phyloP scores from a whole-genome alignment of 2,113 vertebrate genomes.

The Syngnathus scovelli region DNA sequence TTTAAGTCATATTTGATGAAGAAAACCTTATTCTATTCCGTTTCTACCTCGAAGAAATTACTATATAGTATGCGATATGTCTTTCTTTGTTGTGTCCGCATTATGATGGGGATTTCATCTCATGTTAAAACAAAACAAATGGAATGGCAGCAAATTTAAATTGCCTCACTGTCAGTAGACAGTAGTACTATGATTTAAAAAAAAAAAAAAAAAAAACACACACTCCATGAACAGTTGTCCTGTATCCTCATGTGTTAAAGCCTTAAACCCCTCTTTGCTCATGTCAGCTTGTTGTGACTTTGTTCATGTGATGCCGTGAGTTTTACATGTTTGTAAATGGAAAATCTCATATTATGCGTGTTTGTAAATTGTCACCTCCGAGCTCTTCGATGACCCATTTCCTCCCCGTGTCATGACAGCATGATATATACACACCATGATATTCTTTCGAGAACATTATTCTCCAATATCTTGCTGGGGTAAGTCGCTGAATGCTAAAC shows the following conservation, averaged over 20 bases:
- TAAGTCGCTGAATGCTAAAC: conserved; percentile 22
- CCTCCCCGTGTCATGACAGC: conserved; percentile 3
- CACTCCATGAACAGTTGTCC: conserved; percentile 35
- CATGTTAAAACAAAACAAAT: conserved; percentile 10
- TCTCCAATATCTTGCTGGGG: conserved; percentile 12
- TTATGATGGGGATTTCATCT: conserved; percentile 12
- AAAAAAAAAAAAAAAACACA: neutral
- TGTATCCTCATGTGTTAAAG: conserved; percentile 30
- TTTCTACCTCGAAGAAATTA: conserved; percentile 56
- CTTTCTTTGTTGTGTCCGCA: neutral
- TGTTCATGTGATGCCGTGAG: conserved; percentile 34
- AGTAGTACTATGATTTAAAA: conserved; percentile 6
- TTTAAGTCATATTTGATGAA: neutral
- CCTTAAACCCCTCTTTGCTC: conserved; percentile 39
- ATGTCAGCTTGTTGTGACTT: conserved; percentile 20
- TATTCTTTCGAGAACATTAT: neutral
- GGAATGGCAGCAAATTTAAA: conserved; percentile 10
- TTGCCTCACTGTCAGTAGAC: conserved; percentile 22
- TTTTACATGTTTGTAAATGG: conserved; percentile 28
- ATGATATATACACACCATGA: neutral
- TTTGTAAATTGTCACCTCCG: conserved; percentile 6
- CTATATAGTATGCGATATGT: conserved; percentile 4
- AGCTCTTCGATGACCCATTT: conserved; percentile 4
- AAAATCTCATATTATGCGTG: conserved; percentile 19
- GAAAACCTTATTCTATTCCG: conserved; percentile 21